A percentile compares a stretch with the other conserved stretches of the same genome.
phyloP scores from a whole-genome alignment of 2,797 vertebrate genomes.

The Scomberomorus guttatus region DNA sequence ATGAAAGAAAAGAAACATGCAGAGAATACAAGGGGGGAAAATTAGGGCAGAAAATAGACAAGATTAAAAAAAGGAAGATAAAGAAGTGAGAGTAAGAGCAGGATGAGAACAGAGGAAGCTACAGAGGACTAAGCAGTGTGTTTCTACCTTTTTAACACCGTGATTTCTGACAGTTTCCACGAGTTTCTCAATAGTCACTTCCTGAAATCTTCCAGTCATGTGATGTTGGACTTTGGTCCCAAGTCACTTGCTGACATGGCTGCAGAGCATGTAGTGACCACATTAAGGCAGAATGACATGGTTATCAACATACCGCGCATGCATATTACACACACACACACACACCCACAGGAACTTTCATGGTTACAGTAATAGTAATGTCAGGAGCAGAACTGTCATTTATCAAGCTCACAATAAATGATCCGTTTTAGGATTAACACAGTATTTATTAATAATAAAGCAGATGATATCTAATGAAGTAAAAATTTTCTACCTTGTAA shows the following conservation, averaged over 20 bases:
- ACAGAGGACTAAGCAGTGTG: background rate
- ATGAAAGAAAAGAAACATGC: background rate
- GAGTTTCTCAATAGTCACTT: constrained; percentile 46
- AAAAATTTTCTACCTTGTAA: background rate
- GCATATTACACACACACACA: background rate
- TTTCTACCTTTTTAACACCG: constrained; percentile 44
- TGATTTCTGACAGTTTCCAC: constrained; percentile 2
- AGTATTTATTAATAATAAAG: background rate
- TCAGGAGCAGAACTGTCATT: background rate
- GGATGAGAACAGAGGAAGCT: constrained; percentile 9
- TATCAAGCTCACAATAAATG: background rate
- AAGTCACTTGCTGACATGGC: constrained; percentile 42
- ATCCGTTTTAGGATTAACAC: background rate
- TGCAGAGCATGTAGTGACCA: constrained; percentile 35
- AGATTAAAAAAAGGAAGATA: background rate
- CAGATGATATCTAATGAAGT: background rate
- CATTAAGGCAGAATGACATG: background rate
- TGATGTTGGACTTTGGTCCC: constrained; percentile 74
- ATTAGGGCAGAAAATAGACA: background rate
- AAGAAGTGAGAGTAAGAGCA: background rate
- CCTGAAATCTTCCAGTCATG: constrained; percentile 53
- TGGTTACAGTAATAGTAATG: background rate
- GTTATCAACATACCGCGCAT: background rate
- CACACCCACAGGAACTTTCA: background rate
- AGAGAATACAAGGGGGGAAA: background rate